Conservation (phyloP, 1,140 invertebrate genomes). For the Cyclina sinensis region DNA sequence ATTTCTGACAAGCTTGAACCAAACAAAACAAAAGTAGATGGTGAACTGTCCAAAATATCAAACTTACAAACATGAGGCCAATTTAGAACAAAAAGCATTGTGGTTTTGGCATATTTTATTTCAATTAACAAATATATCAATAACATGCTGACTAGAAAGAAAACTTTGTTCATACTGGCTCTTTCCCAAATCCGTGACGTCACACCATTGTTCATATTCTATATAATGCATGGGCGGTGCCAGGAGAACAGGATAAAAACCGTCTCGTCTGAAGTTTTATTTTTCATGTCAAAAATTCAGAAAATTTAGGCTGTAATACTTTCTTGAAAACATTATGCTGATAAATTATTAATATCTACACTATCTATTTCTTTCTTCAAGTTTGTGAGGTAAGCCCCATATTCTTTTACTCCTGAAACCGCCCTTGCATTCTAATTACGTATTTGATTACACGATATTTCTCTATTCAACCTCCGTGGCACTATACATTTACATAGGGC, state of each 20-base stretch:
- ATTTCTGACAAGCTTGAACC: no score
- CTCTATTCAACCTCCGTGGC: background rate
- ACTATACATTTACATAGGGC: background rate
- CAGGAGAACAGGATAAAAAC: background rate
- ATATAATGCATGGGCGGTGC: background rate
- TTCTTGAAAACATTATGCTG: no score
- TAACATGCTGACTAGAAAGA: conserved; percentile 25
- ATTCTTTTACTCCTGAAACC: background rate
- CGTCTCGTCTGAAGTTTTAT: no score
- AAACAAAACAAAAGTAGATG: no score
- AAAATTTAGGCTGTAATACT: no score
- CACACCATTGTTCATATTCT: background rate
- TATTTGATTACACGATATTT: background rate
- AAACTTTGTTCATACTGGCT: conserved; percentile 33
- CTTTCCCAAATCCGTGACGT: conserved; percentile 9
- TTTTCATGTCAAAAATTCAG: no score
- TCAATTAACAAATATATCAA: conserved; percentile 33
- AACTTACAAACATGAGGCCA: background rate
- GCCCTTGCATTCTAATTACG: background rate
- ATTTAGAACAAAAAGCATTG: background rate
- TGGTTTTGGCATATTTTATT: conserved; percentile 25
- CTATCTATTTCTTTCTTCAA: no score
- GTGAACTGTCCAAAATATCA: no score
- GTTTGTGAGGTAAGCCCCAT: no score
- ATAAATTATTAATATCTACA: no score